Base-by-base conservation (phyloP, 1,140 invertebrate genomes). In the Zaprionus ornatus region DNA sequence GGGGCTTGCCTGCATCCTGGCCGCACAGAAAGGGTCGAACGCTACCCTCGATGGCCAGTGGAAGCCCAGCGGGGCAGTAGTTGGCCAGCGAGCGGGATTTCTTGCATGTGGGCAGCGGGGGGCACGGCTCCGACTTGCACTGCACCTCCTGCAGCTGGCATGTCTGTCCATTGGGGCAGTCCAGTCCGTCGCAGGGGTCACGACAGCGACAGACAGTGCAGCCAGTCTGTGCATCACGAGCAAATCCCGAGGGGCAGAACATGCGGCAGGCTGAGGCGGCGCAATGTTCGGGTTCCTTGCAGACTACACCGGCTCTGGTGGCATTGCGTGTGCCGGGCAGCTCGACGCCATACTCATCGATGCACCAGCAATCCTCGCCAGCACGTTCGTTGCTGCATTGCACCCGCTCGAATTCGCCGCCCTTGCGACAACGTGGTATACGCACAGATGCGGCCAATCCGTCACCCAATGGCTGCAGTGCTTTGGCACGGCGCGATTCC, bases 161-260 rank as follows among this genome's bases (percentile, higher is more conserved):
- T 10, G 95, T 94, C 37, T 96, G 94, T 15, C 95, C 94, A 15
- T 95, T 95, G 1, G 97, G 97, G 91, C 97, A 98, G 37, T 94
- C 95, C 27, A 97, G 93, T 0, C 94, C 94, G 10, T 95, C 94
- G 81, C 97, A 98, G 0, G 96, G 96, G 91, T 98, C 96, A 3
- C 95, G 93, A 77, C 97, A 98, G 74, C 96, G 95, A 92, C 97
- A 98, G 17, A 96, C 93, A 0, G 95, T 95, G 91, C 97, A 98
- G 5, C 97, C 97, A 0, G 91, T 94, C 17, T 77, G 76, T 1
- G 82, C 45, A 60, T 95, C 95, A 0, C 93, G 78, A 69, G 95
- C 94, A 91, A 98, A 98, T 52, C 96, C 97, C 72, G 97, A 94
- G 0, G 97, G 96, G 90, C 97, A 98, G 60, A 97, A 94, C 97